Base-by-base conservation (phyloP, 2,113 vertebrate species). In the Ammodramus savannarum region DNA sequence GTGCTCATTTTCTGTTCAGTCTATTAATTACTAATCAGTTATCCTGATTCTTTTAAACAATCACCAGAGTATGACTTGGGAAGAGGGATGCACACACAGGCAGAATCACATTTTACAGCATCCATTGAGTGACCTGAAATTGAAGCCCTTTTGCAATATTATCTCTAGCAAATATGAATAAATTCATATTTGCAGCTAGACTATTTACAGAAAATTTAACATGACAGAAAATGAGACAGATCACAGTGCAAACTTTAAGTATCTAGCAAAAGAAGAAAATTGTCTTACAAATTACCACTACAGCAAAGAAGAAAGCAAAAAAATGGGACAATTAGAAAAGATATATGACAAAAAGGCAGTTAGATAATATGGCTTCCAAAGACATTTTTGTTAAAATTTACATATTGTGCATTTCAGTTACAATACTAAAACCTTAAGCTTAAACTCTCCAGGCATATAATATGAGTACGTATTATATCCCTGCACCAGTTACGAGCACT, bases 361-460 rank as follows among this genome's bases (percentile, higher is more conserved):
- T 31, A 72, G 34, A 57, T 69, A 87, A 79, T 68, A 94, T 2
- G 85, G 65, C 38, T 95, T 94, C 51, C 46, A 73, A 93, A 96
- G 83, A 39, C 57, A 95, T 41, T 89, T 85, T 43, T 85, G 66
- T 65, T 65, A 72, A n/a, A 94, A 55, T 61, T 62, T 93, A 86
- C 76, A 67, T 59, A 74, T 18, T 58, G 29, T 75, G 72, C 62
- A 81, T 89, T 94, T 96, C 92, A 94, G 67, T 96, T 95, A 85
- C 18, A 93, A 97, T 96, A 95, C 58, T 85, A 90, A 90, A 96
- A 92, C 61, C 44, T 95, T 73, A 92, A 83, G 65, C 69, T 88
- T 90, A 95, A 96, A 83, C 65, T 84, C 89, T 74, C 67, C 68
- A 86, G 96, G 81, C 87, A 95, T 81, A 54, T 65, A 85, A 79